A percentile compares a stretch with the other conserved stretches of the same genome.
These are phyloP conservation scores for Oryzias curvinotus DNA, from an alignment of 2,113 vertebrate species.

Conservation along the genomic window DNA sequence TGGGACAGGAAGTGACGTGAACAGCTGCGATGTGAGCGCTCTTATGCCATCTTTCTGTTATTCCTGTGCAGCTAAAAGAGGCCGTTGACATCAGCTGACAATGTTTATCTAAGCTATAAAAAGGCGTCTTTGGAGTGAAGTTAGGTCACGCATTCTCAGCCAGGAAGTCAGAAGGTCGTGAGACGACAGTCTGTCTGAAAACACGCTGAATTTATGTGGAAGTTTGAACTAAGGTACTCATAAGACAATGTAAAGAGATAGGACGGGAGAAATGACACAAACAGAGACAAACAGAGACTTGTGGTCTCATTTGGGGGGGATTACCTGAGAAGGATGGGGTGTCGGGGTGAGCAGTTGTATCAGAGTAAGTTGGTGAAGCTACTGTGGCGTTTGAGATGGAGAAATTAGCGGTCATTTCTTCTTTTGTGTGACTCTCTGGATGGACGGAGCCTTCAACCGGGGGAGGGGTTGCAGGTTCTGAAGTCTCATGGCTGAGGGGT, in stretches of 20 bases:
- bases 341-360: neutral
- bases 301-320: neutral
- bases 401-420: neutral
- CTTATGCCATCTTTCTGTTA: constrained; percentile 11
- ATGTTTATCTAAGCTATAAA: constrained; percentile 55
- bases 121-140: constrained; percentile 25
- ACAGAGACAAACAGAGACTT: neutral
- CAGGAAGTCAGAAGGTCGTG: constrained; percentile 2
- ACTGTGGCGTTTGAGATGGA: neutral
- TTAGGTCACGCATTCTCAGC: neutral
- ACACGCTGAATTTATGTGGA: constrained; percentile 16
- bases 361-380: neutral
- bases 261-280: neutral
- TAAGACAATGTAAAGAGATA: neutral
- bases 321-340: constrained; percentile 43
- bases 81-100: constrained; percentile 8
- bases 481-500: constrained; percentile 7
- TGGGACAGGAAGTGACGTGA: neutral
- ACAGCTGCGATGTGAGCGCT: neutral
- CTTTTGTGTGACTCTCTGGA: constrained; percentile 11
- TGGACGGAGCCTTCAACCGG: neutral
- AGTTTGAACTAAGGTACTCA: too few species aligned
- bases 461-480: constrained; percentile 1
- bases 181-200: constrained; percentile 36
- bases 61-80: constrained; percentile 22